Evolutionary conservation across 2,888 invertebrate species (phyloP).

Genomic region (Morinoia aosen): DNA sequence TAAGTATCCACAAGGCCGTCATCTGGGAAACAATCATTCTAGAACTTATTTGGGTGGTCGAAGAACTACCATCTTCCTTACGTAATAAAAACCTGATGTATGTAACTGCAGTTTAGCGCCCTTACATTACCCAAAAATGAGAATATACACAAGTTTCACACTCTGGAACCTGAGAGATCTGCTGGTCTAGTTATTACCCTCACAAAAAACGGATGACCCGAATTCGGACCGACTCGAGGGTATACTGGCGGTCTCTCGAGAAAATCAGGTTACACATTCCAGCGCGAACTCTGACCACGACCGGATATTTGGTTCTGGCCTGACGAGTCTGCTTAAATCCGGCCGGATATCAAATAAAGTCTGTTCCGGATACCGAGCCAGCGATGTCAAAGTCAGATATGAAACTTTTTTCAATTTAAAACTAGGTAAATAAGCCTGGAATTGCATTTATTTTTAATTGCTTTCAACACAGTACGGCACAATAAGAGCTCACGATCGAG

Average conservation of each 20-base stretch:
- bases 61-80: background rate
- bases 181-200: background rate
- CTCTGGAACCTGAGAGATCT: background rate
- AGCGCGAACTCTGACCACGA: background rate
- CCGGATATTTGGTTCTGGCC: constrained; percentile 13
- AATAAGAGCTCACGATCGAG: background rate
- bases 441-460: background rate
- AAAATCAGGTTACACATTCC: background rate
- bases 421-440: background rate
- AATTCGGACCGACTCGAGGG: background rate
- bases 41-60: background rate
- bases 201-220: background rate
- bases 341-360: constrained; percentile 1
- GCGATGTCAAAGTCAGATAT: background rate
- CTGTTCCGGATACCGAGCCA: background rate
- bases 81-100: background rate
- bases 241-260: background rate
- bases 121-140: background rate
- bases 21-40: too few species aligned
- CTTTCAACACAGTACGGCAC: background rate
- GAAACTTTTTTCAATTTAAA: background rate
- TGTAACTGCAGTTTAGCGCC: background rate
- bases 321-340: background rate
- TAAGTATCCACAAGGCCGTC: too few species aligned
- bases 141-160: background rate